Conservation (phyloP, 1,140 invertebrate genomes). For the Chrysoperla carnea region DNA sequence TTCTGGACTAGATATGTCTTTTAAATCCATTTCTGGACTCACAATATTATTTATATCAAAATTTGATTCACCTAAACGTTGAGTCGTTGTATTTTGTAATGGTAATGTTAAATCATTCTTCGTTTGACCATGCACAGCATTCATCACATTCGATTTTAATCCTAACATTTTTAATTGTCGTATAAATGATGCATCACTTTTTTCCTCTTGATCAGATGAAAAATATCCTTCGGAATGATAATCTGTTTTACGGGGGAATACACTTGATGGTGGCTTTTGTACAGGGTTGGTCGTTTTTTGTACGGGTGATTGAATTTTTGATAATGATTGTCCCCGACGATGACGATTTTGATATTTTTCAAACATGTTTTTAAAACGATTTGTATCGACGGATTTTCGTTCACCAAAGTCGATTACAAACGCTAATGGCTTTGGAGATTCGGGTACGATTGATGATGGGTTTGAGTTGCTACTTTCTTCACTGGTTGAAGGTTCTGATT, state of each 20-base stretch:
- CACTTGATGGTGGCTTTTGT: conserved; percentile 17
- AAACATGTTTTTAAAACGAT: conserved; percentile 40
- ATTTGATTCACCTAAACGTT: conserved; percentile 26
- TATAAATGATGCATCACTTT: neutral
- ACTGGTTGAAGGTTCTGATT: neutral
- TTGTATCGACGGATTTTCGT: conserved; percentile 36
- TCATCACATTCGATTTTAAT: conserved; percentile 10
- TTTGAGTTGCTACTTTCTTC: neutral
- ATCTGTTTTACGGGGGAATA: conserved; percentile 32
- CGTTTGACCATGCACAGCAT: conserved; percentile 21
- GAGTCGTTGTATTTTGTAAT: conserved; percentile 23
- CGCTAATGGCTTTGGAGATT: conserved; percentile 25
- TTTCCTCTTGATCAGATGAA: conserved; percentile 45
- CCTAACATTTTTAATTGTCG: conserved; percentile 16
- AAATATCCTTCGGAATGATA: conserved; percentile 52
- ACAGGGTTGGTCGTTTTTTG: conserved; percentile 1
- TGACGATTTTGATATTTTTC: conserved; percentile 51
- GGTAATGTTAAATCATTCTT: conserved; percentile 27
- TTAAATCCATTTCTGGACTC: conserved; percentile 28
- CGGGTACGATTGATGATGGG: conserved; percentile 6
- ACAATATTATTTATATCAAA: conserved; percentile 13
- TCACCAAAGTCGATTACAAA: conserved; percentile 53
- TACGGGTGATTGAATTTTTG: conserved; percentile 28
- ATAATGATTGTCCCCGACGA: conserved; percentile 48
- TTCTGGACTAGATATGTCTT: conserved; percentile 36